Evolutionary conservation across 2,888 invertebrate genomes (phyloP).

Genomic region (Ophioninae sp.): DNA sequence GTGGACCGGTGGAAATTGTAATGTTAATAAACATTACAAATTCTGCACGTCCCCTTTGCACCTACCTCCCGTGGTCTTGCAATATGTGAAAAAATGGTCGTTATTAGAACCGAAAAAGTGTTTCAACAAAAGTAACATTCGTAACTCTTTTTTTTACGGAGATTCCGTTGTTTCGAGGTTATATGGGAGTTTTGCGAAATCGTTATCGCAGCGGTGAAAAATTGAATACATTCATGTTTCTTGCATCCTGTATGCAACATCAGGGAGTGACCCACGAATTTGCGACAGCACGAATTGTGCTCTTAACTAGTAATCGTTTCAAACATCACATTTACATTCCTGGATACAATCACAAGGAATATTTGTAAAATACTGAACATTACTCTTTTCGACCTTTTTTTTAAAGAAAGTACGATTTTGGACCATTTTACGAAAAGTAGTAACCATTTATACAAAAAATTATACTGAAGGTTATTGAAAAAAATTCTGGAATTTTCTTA

Average conservation of each 20-base stretch:
- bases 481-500: neutral
- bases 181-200: neutral
- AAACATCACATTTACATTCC: neutral
- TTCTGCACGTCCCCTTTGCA: neutral
- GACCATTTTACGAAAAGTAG: neutral
- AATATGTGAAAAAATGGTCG: neutral
- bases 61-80: neutral
- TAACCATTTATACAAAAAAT: neutral
- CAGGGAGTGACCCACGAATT: neutral
- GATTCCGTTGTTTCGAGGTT: neutral
- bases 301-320: neutral
- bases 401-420: neutral
- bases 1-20: neutral
- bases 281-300: neutral
- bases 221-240: neutral
- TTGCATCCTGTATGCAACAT: neutral
- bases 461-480: neutral
- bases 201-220: neutral
- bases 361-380: neutral
- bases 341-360: neutral
- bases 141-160: neutral
- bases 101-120: neutral
- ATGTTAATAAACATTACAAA: neutral
- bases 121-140: neutral
- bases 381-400: neutral